Evolutionary conservation across 2,888 invertebrate genomes (phyloP).

Genomic region (Melieria picta): DNA sequence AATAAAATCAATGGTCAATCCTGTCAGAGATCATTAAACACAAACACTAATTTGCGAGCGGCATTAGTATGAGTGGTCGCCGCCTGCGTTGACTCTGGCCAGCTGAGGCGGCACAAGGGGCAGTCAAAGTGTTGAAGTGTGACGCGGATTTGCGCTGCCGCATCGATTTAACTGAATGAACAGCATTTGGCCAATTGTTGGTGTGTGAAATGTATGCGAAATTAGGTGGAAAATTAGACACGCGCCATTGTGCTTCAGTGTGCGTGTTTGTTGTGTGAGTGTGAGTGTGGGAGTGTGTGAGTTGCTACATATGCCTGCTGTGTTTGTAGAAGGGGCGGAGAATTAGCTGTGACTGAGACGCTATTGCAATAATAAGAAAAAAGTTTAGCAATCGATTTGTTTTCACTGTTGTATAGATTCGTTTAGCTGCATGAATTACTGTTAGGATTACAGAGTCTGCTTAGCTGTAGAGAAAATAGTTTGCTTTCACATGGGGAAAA

Average conservation of each 20-base stretch:
- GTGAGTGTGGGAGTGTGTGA: no score
- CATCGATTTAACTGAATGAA: constrained; percentile 18
- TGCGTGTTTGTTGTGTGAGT: neutral
- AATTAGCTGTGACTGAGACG: no score
- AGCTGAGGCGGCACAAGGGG: constrained; percentile 4
- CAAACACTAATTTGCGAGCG: constrained; percentile 35
- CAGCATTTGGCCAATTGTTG: constrained; percentile 3
- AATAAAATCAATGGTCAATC: constrained; percentile 51
- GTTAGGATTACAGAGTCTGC: no score
- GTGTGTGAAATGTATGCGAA: constrained; percentile 26
- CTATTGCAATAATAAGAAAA: no score
- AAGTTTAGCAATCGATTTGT: no score
- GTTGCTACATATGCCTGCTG: no score
- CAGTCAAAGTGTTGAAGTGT: constrained; percentile 23
- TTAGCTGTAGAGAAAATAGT: no score
- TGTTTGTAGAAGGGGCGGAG: no score
- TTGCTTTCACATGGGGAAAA: no score
- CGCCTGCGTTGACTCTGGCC: neutral
- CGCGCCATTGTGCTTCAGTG: neutral
- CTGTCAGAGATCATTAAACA: constrained; percentile 50
- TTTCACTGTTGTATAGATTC: no score
- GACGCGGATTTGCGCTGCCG: neutral
- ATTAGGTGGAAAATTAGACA: constrained; percentile 21
- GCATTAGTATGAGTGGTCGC: constrained; percentile 12
- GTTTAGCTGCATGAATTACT: no score